phyloP scores from a whole-genome alignment of 1,140 invertebrate genomes.

The Calephelis nemesis region DNA sequence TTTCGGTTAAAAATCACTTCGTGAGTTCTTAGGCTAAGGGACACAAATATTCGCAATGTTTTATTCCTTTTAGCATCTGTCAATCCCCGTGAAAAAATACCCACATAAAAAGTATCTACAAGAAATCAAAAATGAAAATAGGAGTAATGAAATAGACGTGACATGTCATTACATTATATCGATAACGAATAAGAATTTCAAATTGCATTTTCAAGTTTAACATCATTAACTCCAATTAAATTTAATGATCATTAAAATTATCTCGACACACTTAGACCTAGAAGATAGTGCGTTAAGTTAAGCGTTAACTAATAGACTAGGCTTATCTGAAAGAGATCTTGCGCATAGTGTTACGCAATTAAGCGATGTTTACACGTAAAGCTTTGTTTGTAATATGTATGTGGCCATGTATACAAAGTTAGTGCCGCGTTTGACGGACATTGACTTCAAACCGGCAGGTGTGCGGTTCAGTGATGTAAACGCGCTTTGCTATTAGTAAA shows the following conservation, averaged over 20 bases:
- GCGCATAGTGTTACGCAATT: conserved; percentile 27
- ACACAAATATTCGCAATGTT: too few species aligned
- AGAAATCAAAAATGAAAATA: too few species aligned
- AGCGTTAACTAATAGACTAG: conserved; percentile 22
- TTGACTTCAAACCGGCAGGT: conserved; percentile 66
- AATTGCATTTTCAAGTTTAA: background rate
- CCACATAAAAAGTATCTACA: too few species aligned
- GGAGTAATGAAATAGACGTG: too few species aligned
- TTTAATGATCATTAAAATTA: conserved; percentile 13
- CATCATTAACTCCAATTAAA: conserved; percentile 3
- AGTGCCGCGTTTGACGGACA: conserved; percentile 63
- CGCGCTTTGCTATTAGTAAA: conserved; percentile 47
- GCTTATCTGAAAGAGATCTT: conserved; percentile 1
- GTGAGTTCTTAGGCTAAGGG: too few species aligned
- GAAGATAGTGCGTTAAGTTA: conserved; percentile 19
- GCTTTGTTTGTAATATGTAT: conserved; percentile 47
- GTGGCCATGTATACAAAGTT: conserved; percentile 40
- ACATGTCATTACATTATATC: too few species aligned
- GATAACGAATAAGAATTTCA: background rate
- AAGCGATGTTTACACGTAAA: conserved; percentile 39
- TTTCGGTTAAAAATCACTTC: too few species aligned
- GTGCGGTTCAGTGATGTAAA: conserved; percentile 42
- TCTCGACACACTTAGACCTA: conserved; percentile 10
- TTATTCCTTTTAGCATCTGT: too few species aligned
- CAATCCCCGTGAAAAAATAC: too few species aligned